These are phyloP conservation scores for Colletes latitarsis DNA, from an alignment of 1,140 invertebrate species.

Conservation along the genomic window DNA sequence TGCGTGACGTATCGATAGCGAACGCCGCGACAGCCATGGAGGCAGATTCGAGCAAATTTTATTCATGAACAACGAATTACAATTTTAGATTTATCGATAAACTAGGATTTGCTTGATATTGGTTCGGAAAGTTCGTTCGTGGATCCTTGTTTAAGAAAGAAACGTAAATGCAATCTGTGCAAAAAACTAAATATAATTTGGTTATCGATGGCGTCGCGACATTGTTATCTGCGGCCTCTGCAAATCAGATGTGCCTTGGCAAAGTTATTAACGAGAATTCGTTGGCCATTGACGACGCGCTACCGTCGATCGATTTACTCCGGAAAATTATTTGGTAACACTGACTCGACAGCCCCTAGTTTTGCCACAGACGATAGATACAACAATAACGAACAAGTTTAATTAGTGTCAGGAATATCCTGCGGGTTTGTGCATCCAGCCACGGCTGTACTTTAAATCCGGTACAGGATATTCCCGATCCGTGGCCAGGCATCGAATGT, in stretches of 20 bases:
- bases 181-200: background rate
- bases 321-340: conserved; percentile 45
- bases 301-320: conserved; percentile 30
- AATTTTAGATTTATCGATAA: no score
- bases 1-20: no score
- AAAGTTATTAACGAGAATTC: conserved; percentile 27
- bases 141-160: no score
- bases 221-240: background rate
- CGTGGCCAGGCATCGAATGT: conserved; percentile 43
- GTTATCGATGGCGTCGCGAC: background rate
- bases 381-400: conserved; percentile 58
- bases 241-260: background rate
- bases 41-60: no score
- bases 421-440: conserved; percentile 26
- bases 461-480: conserved; percentile 45
- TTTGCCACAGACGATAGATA: conserved; percentile 12
- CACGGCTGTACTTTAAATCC: conserved; percentile 50
- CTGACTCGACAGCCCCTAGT: conserved; percentile 7
- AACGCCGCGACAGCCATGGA: no score
- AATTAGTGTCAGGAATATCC: conserved; percentile 54
- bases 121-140: no score
- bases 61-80: no score
- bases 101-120: no score
- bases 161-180: no score
- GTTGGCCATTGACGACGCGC: conserved; percentile 19